Evolutionary conservation across 2,113 vertebrate species (phyloP).

Genomic region (Oryzias celebensis): DNA sequence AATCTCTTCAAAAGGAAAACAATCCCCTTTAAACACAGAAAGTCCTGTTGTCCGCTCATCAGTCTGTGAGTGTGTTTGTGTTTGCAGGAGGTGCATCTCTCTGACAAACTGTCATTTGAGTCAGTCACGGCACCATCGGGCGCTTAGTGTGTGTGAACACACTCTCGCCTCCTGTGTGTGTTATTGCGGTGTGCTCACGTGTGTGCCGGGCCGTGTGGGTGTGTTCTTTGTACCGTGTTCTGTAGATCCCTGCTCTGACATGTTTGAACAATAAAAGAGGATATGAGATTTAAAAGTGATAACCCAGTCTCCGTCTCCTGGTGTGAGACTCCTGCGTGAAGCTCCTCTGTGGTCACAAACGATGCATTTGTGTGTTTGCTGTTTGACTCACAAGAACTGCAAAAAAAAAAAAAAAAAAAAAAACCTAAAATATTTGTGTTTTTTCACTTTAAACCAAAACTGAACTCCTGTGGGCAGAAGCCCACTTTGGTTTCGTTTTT

Average conservation of each 20-base stretch:
- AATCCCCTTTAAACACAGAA: constrained; percentile 68
- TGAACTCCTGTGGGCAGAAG: too few relatives aligned
- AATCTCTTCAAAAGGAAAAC: constrained; percentile 46
- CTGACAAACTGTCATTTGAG: constrained; percentile 36
- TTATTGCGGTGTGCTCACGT: constrained; percentile 27
- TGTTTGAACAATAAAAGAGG: constrained; percentile 74
- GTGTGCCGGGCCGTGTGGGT: constrained; percentile 29
- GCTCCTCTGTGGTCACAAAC: background rate
- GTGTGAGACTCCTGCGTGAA: constrained; percentile 7
- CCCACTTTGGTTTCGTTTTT: too few relatives aligned
- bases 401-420: too few relatives aligned
- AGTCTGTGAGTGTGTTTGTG: constrained; percentile 8
- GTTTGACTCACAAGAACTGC: background rate
- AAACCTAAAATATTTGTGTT: background rate
- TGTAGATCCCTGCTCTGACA: constrained; percentile 57
- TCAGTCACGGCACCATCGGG: constrained; percentile 18
- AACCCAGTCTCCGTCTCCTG: constrained; percentile 24
- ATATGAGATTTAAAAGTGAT: constrained; percentile 62
- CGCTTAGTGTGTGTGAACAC: constrained; percentile 9
- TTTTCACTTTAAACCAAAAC: too few relatives aligned
- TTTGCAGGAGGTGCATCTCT: constrained; percentile 8
- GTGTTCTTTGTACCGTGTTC: constrained; percentile 54
- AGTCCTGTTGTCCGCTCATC: constrained; percentile 38
- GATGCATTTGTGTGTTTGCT: background rate
- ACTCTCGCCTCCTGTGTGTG: constrained; percentile 38